Evolutionary conservation across 2,888 invertebrate genomes (phyloP).

Genomic region (Drosophila kuntzei): DNA sequence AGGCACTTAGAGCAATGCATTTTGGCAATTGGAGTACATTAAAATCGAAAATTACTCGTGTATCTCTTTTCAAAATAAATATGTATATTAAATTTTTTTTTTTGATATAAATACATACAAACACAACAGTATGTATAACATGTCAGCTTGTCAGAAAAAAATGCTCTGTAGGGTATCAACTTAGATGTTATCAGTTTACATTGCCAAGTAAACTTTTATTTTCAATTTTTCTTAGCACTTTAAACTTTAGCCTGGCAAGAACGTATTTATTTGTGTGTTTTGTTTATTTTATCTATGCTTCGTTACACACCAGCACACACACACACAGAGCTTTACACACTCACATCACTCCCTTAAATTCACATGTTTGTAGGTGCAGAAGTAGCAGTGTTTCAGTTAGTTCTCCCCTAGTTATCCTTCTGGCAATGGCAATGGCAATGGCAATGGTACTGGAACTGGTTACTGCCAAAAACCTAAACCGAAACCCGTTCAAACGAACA

Average conservation of each 20-base stretch:
- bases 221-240: constrained; percentile 75
- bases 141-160: constrained; percentile 16
- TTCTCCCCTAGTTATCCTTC: constrained; percentile 50
- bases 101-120: too few relatives aligned
- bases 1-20: not conserved
- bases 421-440: constrained; percentile 4
- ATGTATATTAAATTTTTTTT: constrained; percentile 1
- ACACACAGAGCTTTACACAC: constrained; percentile 19
- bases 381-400: constrained; percentile 62
- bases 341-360: constrained; percentile 46
- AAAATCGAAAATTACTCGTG: not conserved
- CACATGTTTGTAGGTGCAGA: constrained; percentile 64
- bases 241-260: constrained; percentile 65
- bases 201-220: constrained; percentile 48
- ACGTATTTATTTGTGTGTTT: constrained; percentile 68
- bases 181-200: constrained; percentile 67
- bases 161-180: constrained; percentile 28
- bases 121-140: not conserved
- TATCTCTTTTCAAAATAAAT: not conserved
- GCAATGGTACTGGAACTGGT: constrained; percentile 13
- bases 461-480: constrained; percentile 47
- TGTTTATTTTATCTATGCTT: constrained; percentile 82
- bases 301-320: constrained; percentile 74
- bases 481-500: constrained; percentile 72
- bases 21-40: not conserved